Conservation (phyloP, 2,113 vertebrate species). For the Nicator chloris region DNA sequence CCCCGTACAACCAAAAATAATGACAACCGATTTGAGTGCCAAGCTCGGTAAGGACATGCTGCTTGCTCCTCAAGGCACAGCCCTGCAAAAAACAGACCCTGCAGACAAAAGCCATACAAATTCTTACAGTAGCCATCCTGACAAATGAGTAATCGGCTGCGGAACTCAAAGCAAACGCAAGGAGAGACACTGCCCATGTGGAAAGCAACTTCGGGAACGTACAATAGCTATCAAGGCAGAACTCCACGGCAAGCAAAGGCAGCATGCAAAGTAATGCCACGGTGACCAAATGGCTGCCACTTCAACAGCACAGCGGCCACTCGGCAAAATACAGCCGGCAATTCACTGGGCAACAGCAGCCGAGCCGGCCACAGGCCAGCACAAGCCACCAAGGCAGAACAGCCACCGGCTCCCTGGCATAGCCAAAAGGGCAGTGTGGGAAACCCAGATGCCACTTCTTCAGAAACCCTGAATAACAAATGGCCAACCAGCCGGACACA, state of each 20-base stretch:
- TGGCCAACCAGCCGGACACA: accelerated
- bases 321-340: neutral
- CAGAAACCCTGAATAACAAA: accelerated
- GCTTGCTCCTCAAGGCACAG: neutral
- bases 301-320: constrained; percentile 1
- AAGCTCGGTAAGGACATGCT: neutral
- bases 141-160: neutral
- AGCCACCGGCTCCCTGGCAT: accelerated
- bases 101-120: neutral
- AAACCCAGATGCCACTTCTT: neutral
- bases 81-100: neutral
- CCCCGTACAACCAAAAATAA: neutral
- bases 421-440: neutral
- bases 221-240: neutral
- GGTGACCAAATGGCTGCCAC: constrained; percentile 62
- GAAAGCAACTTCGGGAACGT: neutral
- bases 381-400: neutral
- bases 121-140: neutral
- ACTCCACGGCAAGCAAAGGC: neutral
- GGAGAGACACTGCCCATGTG: neutral
- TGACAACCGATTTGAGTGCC: neutral
- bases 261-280: neutral
- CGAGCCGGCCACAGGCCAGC: neutral
- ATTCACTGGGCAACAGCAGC: neutral
- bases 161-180: neutral